Evolutionary conservation across 2,888 invertebrate species (phyloP).

Genomic region (Heliconius aoede): DNA sequence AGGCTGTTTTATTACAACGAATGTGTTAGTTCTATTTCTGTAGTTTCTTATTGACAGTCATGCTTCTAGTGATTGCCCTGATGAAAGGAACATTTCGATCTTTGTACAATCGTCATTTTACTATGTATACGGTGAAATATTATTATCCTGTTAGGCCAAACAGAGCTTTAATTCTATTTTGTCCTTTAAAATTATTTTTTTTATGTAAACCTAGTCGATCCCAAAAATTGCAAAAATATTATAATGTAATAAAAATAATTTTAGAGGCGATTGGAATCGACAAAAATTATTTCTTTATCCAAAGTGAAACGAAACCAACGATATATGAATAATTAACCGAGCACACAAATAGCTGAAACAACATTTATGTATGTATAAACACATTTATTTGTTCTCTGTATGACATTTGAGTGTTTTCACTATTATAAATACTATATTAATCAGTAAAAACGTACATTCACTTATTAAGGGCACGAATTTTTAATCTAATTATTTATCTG

Average conservation of each 20-base stretch:
- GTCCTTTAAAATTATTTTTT: constrained; percentile 33
- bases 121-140: constrained; percentile 44
- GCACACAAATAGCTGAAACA: constrained; percentile 47
- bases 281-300: constrained; percentile 18
- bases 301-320: constrained; percentile 7
- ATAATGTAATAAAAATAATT: constrained; percentile 34
- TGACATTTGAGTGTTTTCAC: constrained; percentile 58
- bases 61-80: constrained; percentile 51
- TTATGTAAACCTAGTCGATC: not conserved
- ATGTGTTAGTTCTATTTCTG: constrained; percentile 67
- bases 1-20: constrained; percentile 82
- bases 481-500: constrained; percentile 61
- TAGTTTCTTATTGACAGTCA: constrained; percentile 50
- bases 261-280: constrained; percentile 35
- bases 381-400: constrained; percentile 48
- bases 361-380: constrained; percentile 40
- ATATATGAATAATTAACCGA: constrained; percentile 25
- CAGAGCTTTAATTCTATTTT: constrained; percentile 36
- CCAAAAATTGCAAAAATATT: not conserved
- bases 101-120: constrained; percentile 52
- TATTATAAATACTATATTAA: constrained; percentile 58
- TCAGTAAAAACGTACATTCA: constrained; percentile 67
- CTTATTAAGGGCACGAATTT: constrained; percentile 75
- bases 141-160: constrained; percentile 34
- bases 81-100: constrained; percentile 44